Evolutionary conservation across 2,797 vertebrate genomes (phyloP).

Genomic region (Huso huso): DNA sequence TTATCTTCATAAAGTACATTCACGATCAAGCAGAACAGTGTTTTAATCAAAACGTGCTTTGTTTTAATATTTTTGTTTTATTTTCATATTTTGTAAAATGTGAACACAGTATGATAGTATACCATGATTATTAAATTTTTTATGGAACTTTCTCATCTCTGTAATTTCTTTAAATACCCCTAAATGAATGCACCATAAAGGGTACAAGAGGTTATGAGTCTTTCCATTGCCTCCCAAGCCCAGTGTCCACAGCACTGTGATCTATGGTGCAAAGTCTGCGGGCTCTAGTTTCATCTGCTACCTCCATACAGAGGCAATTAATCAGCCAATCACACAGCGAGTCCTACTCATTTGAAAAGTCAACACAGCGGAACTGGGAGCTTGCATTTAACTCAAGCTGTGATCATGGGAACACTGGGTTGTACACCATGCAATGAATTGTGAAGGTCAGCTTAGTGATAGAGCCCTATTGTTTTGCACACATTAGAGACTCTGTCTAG

Average conservation of each 20-base stretch:
- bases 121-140: not conserved
- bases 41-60: not conserved
- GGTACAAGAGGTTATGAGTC: not conserved
- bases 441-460: not conserved
- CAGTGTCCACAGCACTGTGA: not conserved
- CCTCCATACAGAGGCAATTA: not conserved
- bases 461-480: not conserved
- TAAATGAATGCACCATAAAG: not conserved
- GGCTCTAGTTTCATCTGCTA: not conserved
- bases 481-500: too few relatives aligned
- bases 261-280: not conserved
- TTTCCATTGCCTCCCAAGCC: not conserved
- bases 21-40: not conserved
- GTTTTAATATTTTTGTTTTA: not conserved
- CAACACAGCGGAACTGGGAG: not conserved
- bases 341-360: not conserved
- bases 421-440: not conserved
- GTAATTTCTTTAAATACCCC: slow-evolving; percentile 3
- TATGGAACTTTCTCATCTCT: not conserved
- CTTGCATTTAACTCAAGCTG: not conserved
- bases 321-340: slow-evolving; percentile 5
- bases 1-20: not conserved
- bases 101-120: not conserved
- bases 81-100: not conserved
- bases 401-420: not conserved